phyloP scores from a whole-genome alignment of 1,140 invertebrate species.

The Rhizoglyphus robini region DNA sequence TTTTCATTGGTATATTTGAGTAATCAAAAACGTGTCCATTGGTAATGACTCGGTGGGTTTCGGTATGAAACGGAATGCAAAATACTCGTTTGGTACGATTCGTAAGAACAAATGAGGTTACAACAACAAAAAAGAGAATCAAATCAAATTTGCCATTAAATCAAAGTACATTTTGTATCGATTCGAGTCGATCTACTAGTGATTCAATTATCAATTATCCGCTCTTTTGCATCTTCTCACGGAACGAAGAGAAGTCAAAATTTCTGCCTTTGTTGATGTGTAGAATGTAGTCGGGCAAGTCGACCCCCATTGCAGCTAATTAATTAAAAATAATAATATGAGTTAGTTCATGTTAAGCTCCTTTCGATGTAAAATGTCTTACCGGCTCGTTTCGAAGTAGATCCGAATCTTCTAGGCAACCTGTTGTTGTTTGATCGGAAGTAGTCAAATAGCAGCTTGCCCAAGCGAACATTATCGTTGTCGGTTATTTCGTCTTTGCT shows the following conservation, averaged over 20 bases:
- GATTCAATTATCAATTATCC: too few relatives aligned
- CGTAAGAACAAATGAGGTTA: not conserved
- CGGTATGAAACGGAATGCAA: not conserved
- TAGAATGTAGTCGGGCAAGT: constrained; percentile 26
- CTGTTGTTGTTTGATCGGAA: not conserved
- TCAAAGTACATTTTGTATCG: too few relatives aligned
- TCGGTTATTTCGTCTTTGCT: not conserved
- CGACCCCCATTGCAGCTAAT: constrained; percentile 26
- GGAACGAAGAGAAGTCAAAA: constrained; percentile 24
- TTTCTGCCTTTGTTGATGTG: constrained; percentile 24
- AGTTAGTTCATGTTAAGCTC: too few relatives aligned
- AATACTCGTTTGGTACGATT: not conserved
- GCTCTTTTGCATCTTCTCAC: constrained; percentile 26
- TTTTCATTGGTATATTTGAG: not conserved
- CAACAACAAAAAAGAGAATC: too few relatives aligned
- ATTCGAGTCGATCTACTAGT: too few relatives aligned
- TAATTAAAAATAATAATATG: not conserved
- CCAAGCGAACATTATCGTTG: not conserved
- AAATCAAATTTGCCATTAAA: too few relatives aligned
- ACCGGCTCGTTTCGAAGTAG: not conserved
- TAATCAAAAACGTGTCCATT: not conserved
- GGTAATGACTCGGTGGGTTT: not conserved
- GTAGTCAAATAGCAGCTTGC: not conserved
- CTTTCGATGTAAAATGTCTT: too few relatives aligned
- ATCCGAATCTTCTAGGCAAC: not conserved